Percentiles rank a stretch among this genome's conserved stretches.
These are phyloP conservation scores for Agelas oroides DNA, from an alignment of 37 sponge, comb jelly and placozoan species.

Conservation along the genomic window DNA sequence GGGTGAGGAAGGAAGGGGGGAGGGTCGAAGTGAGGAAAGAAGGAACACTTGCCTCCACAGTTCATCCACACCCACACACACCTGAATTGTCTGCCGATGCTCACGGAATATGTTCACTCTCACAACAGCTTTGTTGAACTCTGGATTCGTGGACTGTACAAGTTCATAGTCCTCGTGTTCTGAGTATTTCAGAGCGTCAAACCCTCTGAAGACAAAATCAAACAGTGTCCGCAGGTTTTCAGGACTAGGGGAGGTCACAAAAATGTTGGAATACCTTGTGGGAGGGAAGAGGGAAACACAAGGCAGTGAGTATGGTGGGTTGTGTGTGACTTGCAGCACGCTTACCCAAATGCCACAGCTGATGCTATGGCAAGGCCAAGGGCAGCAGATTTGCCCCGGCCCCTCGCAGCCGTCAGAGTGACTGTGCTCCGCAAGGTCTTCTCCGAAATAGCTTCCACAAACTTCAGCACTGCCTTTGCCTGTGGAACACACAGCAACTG, in stretches of 20 bases:
- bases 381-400: conserved; percentile 96
- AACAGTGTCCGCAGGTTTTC: conserved; percentile 96
- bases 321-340: neutral
- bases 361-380: conserved; percentile 92
- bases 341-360: conserved; percentile 91
- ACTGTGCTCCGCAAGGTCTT: conserved; percentile 89
- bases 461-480: conserved; percentile 90
- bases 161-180: conserved; percentile 90
- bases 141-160: conserved; percentile 91
- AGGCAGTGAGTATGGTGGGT: neutral
- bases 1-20: too few species aligned
- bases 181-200: conserved; percentile 84
- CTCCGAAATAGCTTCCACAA: conserved; percentile 94
- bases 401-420: conserved; percentile 96
- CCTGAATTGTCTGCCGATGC: conserved; percentile 96
- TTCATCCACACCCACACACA: conserved; percentile 10
- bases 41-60: too few species aligned
- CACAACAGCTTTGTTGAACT: conserved; percentile 91
- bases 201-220: conserved; percentile 95
- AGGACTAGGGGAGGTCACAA: conserved; percentile 95
- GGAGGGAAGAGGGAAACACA: neutral
- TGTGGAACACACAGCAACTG: conserved; percentile 11
- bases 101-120: conserved; percentile 90
- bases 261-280: conserved; percentile 92
- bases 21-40: too few species aligned